Conservation (phyloP, 2,113 vertebrate species). For the Tinamus guttatus region DNA sequence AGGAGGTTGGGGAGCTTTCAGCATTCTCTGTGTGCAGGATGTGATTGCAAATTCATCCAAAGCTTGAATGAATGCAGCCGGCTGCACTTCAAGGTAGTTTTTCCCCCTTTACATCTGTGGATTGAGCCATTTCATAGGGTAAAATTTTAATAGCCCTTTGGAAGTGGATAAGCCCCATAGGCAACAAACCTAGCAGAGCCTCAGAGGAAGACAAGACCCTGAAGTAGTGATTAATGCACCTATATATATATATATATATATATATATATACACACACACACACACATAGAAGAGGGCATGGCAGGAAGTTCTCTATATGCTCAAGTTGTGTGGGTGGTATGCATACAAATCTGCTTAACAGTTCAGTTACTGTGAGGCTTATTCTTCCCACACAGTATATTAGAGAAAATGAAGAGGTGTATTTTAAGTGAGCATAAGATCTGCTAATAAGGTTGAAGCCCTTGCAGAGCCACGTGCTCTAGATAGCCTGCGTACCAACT, state of each 20-base stretch:
- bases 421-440: neutral
- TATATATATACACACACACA: too few relatives aligned
- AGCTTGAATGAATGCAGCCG: too few relatives aligned
- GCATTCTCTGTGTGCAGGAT: neutral
- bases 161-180: neutral
- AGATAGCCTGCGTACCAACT: neutral
- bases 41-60: neutral
- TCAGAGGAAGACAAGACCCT: neutral
- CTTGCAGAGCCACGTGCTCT: neutral
- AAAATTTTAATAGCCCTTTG: neutral
- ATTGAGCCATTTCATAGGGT: neutral
- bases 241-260: neutral
- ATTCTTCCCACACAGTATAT: neutral
- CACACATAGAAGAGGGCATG: neutral
- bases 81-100: neutral
- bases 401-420: neutral
- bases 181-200: neutral
- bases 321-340: neutral
- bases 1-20: neutral
- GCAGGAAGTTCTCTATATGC: neutral
- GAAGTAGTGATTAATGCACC: neutral
- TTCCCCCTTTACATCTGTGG: neutral
- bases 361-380: neutral
- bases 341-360: conserved; percentile 9
- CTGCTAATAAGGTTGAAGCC: neutral